phyloP scores from a whole-genome alignment of 2,797 vertebrate species.

The Eremophila alpestris region DNA sequence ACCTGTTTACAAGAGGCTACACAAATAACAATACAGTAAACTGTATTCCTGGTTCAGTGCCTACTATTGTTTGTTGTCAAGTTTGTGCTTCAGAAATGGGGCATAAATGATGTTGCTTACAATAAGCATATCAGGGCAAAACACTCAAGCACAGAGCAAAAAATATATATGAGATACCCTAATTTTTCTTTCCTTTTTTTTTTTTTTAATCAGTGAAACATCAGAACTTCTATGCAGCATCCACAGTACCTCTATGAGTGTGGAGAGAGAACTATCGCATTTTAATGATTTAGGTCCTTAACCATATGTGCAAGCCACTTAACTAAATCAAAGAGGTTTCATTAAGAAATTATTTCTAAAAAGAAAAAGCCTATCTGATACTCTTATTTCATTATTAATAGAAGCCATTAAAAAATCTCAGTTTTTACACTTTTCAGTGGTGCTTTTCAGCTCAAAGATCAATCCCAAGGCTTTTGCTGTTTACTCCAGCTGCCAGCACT shows the following conservation, averaged over 20 bases:
- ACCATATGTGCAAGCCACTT: background rate
- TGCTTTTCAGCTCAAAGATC: background rate
- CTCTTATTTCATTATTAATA: background rate
- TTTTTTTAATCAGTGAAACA: background rate
- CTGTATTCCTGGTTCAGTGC: background rate
- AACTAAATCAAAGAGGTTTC: background rate
- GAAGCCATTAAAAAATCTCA: background rate
- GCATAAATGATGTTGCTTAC: background rate
- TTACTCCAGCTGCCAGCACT: background rate
- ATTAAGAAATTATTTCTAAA: background rate
- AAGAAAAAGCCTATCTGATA: background rate
- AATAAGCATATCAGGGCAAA: background rate
- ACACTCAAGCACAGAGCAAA: background rate
- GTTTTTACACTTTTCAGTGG: background rate
- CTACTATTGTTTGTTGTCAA: background rate
- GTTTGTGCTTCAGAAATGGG: background rate
- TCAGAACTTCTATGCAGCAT: background rate
- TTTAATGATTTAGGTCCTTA: background rate
- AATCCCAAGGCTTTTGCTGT: background rate
- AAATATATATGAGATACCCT: background rate
- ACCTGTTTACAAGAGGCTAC: background rate
- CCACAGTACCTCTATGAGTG: background rate
- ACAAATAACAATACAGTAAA: background rate
- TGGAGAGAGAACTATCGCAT: background rate
- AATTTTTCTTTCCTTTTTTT: rapidly evolving